Percentiles rank a stretch among this genome's conserved stretches.
These are phyloP conservation scores for Dichetophora obliterata DNA, from an alignment of 2,888 invertebrate genomes.

Conservation along the genomic window DNA sequence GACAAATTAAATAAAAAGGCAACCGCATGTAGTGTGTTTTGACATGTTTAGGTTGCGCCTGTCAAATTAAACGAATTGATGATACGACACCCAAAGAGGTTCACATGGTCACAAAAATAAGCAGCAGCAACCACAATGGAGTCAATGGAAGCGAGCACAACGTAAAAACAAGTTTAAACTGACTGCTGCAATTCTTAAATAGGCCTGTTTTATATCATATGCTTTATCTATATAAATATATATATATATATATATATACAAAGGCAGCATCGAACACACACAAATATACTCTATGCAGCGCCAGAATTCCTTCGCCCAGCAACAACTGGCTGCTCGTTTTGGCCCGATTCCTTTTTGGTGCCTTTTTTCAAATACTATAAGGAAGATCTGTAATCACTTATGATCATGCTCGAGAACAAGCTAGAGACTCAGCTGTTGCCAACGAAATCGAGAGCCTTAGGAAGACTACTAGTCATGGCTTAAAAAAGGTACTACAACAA, in stretches of 20 bases:
- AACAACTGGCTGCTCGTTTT: constrained; percentile 2
- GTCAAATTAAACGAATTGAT: constrained; percentile 72
- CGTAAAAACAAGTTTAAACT: neutral
- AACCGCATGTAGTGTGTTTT: constrained; percentile 59
- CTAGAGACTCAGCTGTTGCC: neutral
- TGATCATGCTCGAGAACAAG: neutral
- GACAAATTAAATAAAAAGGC: constrained; percentile 29
- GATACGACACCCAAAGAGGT: constrained; percentile 71
- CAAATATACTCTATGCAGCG: constrained; percentile 32
- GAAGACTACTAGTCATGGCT: neutral
- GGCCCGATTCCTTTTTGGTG: neutral
- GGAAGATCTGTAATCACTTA: neutral
- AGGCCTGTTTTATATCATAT: neutral
- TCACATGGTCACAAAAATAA: constrained; percentile 64
- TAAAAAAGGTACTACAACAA: neutral
- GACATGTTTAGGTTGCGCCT: constrained; percentile 71
- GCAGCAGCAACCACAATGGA: neutral
- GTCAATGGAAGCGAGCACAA: neutral
- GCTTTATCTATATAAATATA: too few species aligned
- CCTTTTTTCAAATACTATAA: neutral
- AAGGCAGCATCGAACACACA: constrained; percentile 1
- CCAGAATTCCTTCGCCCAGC: constrained; percentile 2
- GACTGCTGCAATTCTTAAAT: neutral
- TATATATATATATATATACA: neutral
- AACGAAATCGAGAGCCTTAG: neutral